A percentile compares a stretch with the other conserved stretches of the same genome.
Evolutionary conservation across 1,140 invertebrate species (phyloP).

Genomic region (Leptopilina boulardi): DNA sequence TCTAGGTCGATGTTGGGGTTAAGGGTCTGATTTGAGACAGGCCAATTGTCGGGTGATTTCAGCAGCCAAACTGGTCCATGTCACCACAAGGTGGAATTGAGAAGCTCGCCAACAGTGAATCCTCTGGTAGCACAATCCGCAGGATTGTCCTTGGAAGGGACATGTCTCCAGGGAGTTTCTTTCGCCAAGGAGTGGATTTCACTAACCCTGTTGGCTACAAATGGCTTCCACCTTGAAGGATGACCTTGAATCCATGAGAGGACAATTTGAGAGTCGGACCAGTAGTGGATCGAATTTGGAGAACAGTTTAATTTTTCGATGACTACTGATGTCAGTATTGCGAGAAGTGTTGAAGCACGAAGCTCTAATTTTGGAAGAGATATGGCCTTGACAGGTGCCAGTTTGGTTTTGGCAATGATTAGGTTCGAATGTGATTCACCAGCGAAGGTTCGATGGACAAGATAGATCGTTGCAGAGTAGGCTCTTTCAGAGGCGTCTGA

Average conservation of each 20-base stretch:
- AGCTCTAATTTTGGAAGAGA: conserved; percentile 67
- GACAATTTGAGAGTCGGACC: conserved; percentile 60
- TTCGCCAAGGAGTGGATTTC: conserved; percentile 57
- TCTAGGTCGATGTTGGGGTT: not conserved
- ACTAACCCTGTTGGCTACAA: conserved; percentile 63
- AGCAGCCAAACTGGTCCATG: conserved; percentile 33
- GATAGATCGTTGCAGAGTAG: conserved; percentile 47
- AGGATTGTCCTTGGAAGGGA: conserved; percentile 57
- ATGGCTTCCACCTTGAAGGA: conserved; percentile 57
- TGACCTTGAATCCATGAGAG: conserved; percentile 61
- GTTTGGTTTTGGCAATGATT: conserved; percentile 46
- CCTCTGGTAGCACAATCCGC: conserved; percentile 49
- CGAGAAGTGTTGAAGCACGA: conserved; percentile 58
- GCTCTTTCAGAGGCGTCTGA: conserved; percentile 45
- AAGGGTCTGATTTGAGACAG: not conserved
- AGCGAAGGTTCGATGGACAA: not conserved
- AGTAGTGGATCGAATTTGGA: conserved; percentile 27
- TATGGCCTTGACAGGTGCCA: conserved; percentile 44
- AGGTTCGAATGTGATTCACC: not conserved
- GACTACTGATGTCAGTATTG: conserved; percentile 42
- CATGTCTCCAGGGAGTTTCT: conserved; percentile 51
- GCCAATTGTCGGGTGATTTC: not conserved
- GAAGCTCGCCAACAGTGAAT: not conserved
- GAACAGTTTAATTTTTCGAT: not conserved
- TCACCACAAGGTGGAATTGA: conserved; percentile 32